A percentile compares a stretch with the other conserved stretches of the same genome.
Conservation (phyloP, 2,113 vertebrate species). For the Candoia aspera region DNA sequence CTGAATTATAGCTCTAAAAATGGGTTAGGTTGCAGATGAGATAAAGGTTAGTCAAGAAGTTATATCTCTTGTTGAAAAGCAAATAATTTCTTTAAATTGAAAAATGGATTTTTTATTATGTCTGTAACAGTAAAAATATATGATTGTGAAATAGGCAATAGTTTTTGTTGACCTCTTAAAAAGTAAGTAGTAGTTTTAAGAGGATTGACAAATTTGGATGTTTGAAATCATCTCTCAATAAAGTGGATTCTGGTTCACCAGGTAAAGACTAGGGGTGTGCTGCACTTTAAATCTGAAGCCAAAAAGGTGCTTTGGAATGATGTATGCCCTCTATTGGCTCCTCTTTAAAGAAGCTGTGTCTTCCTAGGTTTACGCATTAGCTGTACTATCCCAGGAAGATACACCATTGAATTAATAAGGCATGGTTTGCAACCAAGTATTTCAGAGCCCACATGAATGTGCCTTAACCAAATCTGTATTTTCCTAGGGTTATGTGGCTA, state of each 20-base stretch:
- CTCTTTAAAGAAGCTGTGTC: background rate
- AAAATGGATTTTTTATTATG: background rate
- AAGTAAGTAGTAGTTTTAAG: background rate
- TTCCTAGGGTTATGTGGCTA: background rate
- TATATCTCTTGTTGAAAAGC: background rate
- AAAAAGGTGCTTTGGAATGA: background rate
- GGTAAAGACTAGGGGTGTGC: background rate
- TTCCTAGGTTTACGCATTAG: background rate
- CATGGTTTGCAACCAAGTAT: background rate
- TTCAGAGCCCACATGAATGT: background rate
- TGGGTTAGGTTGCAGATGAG: background rate
- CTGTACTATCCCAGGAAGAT: background rate
- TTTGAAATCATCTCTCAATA: background rate
- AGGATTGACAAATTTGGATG: background rate
- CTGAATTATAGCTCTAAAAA: background rate
- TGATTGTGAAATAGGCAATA: background rate
- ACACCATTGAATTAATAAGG: background rate
- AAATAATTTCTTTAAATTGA: background rate
- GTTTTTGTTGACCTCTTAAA: constrained; percentile 5
- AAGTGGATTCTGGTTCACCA: background rate
- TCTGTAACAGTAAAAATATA: background rate
- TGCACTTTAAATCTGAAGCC: background rate
- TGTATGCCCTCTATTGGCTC: background rate
- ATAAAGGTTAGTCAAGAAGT: background rate
- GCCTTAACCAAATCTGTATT: background rate